These are phyloP conservation scores for Callipepla squamata DNA, from an alignment of 2,113 vertebrate species.

Conservation along the genomic window DNA sequence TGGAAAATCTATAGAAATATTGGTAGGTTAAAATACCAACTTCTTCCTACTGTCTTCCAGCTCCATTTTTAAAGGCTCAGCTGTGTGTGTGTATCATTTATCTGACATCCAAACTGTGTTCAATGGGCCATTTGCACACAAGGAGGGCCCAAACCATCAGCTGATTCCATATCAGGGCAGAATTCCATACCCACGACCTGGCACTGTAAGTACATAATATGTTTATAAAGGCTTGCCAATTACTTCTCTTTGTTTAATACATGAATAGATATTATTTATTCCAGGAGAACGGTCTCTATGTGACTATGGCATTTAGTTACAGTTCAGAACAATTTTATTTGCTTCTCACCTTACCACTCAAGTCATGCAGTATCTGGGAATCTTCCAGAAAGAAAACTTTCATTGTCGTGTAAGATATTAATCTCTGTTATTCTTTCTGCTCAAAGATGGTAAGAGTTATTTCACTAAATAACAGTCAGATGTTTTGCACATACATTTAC, in stretches of 20 bases:
- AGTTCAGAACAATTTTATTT: slow-evolving; percentile 5
- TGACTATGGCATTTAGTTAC: not conserved
- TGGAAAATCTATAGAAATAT: not conserved
- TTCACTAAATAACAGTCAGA: not conserved
- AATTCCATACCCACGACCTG: slow-evolving; percentile 95
- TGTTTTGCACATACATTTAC: not conserved
- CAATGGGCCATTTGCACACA: slow-evolving; percentile 97
- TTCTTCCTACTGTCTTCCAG: slow-evolving; percentile 71
- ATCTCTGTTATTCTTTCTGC: not conserved
- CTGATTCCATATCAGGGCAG: slow-evolving; percentile 95
- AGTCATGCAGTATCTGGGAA: not conserved
- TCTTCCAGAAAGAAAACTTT: not conserved
- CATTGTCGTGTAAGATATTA: not conserved
- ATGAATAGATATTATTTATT: slow-evolving; percentile 22
- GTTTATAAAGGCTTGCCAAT: slow-evolving; percentile 21
- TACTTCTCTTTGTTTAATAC: slow-evolving; percentile 20
- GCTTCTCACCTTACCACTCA: not conserved
- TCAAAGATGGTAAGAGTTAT: not conserved
- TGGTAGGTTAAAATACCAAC: not conserved
- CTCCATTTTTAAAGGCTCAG: slow-evolving; percentile 98
- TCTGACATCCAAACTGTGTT: slow-evolving; percentile 97
- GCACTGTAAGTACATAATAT: slow-evolving; percentile 87
- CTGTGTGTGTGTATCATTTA: slow-evolving; percentile 95
- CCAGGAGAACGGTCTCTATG: not conserved
- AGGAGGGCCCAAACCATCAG: slow-evolving; percentile 96